Evolutionary conservation across 2,888 invertebrate species (phyloP), one percentile per base, ranked within the genome.

Genomic region (Ormyrus rosae): DNA sequence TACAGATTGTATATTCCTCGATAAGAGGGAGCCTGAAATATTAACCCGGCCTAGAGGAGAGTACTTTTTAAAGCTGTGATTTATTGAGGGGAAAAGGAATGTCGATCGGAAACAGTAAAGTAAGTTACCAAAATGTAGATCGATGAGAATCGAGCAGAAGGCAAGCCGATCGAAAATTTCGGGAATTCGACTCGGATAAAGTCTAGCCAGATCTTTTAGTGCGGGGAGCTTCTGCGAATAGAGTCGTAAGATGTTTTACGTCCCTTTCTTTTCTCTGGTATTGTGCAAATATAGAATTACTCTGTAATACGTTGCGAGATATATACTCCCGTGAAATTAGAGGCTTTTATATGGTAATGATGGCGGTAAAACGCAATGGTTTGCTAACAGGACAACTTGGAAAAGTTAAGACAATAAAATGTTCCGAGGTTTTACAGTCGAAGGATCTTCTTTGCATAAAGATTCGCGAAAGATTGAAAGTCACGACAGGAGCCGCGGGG

Each of bases 61-160:
- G 4, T 34, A 53, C 51, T 64, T 73, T 64, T 63, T 64, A 48
- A 60, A 64, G 46, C 46, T 9, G 19, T 53, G 73, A 73, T 55
- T 73, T 64, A 73, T 73, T 56, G 48, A 48, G 13, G 55, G 55
- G 50, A 55, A 72, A 72, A 61, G 53, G 53, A 73, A 64, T 64
- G 64, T 64, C 46, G 55, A 73, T 73, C 55, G 55, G 53, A 46
- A 53, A 53, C 64, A 48, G 55, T 55, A 55, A 55, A 72, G 55
- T 34, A 64, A 73, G 55, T 51, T 63, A 58, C 61, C 61, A 45
- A 63, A 63, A 53, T 72, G 51, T 72, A 51, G 6, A 48, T 73
- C 13, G 34, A n/a, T 13, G 53, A 72, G 51, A 70, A 72, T 72
- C 45, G 53, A 13, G 63, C 61, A 13, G 6, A 34, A 34, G 8